Evolutionary conservation across 2,888 invertebrate genomes (phyloP).

Genomic region (Xestobium rufovillosum): DNA sequence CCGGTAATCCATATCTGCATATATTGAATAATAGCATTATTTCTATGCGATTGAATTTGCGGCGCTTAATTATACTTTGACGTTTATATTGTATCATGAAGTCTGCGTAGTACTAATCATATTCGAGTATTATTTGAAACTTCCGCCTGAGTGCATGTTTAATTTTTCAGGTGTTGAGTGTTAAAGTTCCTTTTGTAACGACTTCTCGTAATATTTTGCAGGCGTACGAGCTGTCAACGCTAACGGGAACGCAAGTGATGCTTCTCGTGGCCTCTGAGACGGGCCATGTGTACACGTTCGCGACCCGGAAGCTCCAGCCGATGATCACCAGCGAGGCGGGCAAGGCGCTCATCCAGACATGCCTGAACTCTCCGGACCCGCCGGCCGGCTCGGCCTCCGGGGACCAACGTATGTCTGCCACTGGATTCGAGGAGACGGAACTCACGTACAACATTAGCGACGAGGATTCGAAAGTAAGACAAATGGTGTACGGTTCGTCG

Average conservation of each 20-base stretch:
- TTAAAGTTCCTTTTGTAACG: too few relatives aligned
- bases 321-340: constrained; percentile 99
- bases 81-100: too few relatives aligned
- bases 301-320: constrained; percentile 95
- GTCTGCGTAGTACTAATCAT: too few relatives aligned
- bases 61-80: too few relatives aligned
- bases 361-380: constrained; percentile 94
- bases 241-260: constrained; percentile 99
- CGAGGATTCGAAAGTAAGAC: constrained; percentile 95
- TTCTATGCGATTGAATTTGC: too few relatives aligned
- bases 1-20: too few relatives aligned
- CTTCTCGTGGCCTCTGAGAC: constrained; percentile 97
- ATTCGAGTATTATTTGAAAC: too few relatives aligned
- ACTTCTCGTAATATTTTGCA: constrained; percentile 46
- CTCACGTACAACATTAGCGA: constrained; percentile 93
- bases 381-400: constrained; percentile 56
- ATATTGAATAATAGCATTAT: too few relatives aligned
- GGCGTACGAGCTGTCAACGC: constrained; percentile 98
- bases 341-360: constrained; percentile 96
- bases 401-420: constrained; percentile 96
- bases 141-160: too few relatives aligned
- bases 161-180: too few relatives aligned
- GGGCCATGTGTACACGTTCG: constrained; percentile 99
- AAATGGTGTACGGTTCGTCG: constrained; percentile 78
- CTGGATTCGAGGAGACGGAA: constrained; percentile 98